phyloP scores from a whole-genome alignment of 2,113 vertebrate species.

The Ceyx cyanopectus region DNA sequence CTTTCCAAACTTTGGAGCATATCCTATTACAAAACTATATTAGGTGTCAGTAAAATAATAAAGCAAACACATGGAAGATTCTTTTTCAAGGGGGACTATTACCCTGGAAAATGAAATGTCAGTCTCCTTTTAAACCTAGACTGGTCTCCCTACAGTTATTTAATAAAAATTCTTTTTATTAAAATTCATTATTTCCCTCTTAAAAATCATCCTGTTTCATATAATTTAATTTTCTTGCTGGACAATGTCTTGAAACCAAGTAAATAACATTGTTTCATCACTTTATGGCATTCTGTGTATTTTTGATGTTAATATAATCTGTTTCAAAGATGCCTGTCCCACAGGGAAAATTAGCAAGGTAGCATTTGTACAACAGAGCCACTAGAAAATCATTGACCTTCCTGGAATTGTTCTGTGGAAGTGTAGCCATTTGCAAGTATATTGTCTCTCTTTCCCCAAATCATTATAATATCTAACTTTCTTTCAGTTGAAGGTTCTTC shows the following conservation, averaged over 20 bases:
- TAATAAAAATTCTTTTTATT: constrained; percentile 68
- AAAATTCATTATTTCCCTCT: constrained; percentile 69
- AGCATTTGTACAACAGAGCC: constrained; percentile 1
- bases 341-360: constrained; percentile 8
- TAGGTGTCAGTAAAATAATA: constrained; percentile 77
- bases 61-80: constrained; percentile 76
- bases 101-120: constrained; percentile 58
- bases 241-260: constrained; percentile 40
- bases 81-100: constrained; percentile 69
- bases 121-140: constrained; percentile 72
- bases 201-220: constrained; percentile 68
- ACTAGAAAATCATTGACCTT: not conserved
- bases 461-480: constrained; percentile 42
- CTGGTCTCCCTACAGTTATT: constrained; percentile 68
- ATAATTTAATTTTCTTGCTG: constrained; percentile 59
- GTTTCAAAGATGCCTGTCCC: constrained; percentile 43
- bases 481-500: constrained; percentile 90
- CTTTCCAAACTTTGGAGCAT: constrained; percentile 24
- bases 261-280: constrained; percentile 27
- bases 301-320: constrained; percentile 60
- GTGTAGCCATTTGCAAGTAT: not conserved
- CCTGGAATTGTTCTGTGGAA: constrained; percentile 35
- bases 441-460: constrained; percentile 3
- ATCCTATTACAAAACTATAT: constrained; percentile 74
- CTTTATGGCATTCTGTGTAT: constrained; percentile 13